Base-by-base conservation (phyloP, 1,140 invertebrate species). In the Drosophila ogumai region DNA sequence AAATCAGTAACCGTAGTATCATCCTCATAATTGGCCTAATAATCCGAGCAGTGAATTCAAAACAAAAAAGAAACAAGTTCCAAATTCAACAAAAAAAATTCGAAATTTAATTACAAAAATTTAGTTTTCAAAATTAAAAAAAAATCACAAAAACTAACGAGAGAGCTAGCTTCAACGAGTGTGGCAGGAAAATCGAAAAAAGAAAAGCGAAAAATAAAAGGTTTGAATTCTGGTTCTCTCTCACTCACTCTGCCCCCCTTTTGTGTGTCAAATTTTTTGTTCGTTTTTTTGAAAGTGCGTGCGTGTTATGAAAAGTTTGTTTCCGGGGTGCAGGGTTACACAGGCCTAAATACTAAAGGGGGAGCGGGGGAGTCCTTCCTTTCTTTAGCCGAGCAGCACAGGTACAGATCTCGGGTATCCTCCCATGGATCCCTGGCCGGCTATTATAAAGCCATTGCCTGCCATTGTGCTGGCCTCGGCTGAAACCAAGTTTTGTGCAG, bases 401-500 rank as follows among this genome's bases (percentile, higher is more conserved):
- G 50, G 32, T 36, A 54, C 32, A 54, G 50, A 55, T 55, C 31
- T 50, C n/a, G 49, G 44, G 44, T 38, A 60, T 36, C 52, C 22
- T n/a, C 5, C 36, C 5, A 9, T 1, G 28, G 10, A 36, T 17
- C 44, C 43, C 38, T 31, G 25, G 38, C 31, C 38, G 31, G 54
- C 63, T 54, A 77, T 84, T 65, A 79, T 79, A 75, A 81, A 64
- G 64, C 68, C 79, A 82, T 65, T 56, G 44, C 43, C 43, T 19
- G 41, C 4, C 60, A 58, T 74, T 66, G 25, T 73, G 82, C 71
- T 73, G 32, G 38, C 74, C 77, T 81, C 76, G 49, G 41, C 75
- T 28, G 47, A 65, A 65, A 50, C 36, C 46, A 31, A 28, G 22
- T 55, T 79, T 76, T 80, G 52, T 82, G 76, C 76, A 66, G 64